Evolutionary conservation across 37 sponge, comb jelly and placozoan species (phyloP).

Genomic region (Eunapius fragilis): DNA sequence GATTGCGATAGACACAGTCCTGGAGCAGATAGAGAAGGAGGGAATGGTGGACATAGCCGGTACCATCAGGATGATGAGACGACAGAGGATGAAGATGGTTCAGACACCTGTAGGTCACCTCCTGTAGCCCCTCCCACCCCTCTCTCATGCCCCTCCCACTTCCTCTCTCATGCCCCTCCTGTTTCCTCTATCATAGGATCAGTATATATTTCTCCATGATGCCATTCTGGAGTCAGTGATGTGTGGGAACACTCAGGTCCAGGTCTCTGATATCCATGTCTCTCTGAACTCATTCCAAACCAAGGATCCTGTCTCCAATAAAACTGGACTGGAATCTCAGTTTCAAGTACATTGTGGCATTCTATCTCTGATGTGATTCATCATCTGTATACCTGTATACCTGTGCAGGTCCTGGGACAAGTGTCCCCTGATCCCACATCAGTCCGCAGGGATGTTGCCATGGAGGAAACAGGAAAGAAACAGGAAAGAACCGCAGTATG

Average conservation of each 20-base stretch:
- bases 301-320: background rate
- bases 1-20: conserved; percentile 59
- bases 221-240: conserved; percentile 55
- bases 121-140: background rate
- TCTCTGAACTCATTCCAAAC: background rate
- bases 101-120: conserved; percentile 53
- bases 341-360: background rate
- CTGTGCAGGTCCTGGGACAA: conserved; percentile 36
- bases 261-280: background rate
- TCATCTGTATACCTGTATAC: too few species aligned
- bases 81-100: conserved; percentile 76
- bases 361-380: background rate
- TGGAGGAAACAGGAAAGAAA: too few species aligned
- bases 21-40: conserved; percentile 63
- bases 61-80: conserved; percentile 53
- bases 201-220: conserved; percentile 65
- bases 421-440: conserved; percentile 33
- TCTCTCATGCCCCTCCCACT: background rate
- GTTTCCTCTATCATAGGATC: conserved; percentile 47
- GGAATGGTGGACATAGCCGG: conserved; percentile 50
- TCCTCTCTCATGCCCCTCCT: too few species aligned
- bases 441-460: conserved; percentile 1
- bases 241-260: conserved; percentile 55
- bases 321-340: background rate
- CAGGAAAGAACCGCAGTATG: conserved; percentile 36